Base-by-base conservation (phyloP, 2,888 invertebrate genomes). In the Torymus auratus region DNA sequence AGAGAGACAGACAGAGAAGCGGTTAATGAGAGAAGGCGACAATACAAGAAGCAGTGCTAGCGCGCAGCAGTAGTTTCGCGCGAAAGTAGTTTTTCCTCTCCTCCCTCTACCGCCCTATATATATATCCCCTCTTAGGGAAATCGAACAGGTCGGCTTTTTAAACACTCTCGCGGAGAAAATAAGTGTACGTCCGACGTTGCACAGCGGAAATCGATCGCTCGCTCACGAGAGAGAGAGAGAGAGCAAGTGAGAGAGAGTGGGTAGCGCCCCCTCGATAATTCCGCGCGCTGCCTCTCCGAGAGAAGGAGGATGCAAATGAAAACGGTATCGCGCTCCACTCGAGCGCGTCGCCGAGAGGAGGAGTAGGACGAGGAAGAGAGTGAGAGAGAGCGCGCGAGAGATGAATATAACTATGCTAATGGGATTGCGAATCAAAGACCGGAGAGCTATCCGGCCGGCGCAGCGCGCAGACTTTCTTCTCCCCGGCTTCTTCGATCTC, bases 371-470 rank as follows among this genome's bases (percentile, higher is more conserved):
- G 41, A 41, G 41, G 41, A 41, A 7, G 41, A 41, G 7, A 0
- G 7, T 7, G 41, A 41, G 41, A 41, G 41, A 41, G 41, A 41
- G 41, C 12, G 28, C 10, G 14, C 20, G 62, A 62, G n/a, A 50
- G 68, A 69, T 69, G 76, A 76, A 53, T 68, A 56, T 53, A 17
- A 53, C 53, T 61, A 69, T 68, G 76, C 17, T 76, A 76, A 76
- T 76, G 69, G 68, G 79, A 73, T 69, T 58, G 41, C 14, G 68
- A 73, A 73, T 78, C 67, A 72, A 65, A 75, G 74, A 75, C 62
- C 62, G 65, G 20, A 53, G 68, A 76, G 55, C 17, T 62, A 61
- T 41, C 60, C 61, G 53, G 20, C 20, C 64, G 11, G n/a, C 20
- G 13, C 17, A 41, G 55, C 14, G 7, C 11, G 41, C 41, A 41